Evolutionary conservation across 2,113 vertebrate genomes (phyloP), one percentile per base, ranked within the genome.

Genomic region (Aepyceros melampus): DNA sequence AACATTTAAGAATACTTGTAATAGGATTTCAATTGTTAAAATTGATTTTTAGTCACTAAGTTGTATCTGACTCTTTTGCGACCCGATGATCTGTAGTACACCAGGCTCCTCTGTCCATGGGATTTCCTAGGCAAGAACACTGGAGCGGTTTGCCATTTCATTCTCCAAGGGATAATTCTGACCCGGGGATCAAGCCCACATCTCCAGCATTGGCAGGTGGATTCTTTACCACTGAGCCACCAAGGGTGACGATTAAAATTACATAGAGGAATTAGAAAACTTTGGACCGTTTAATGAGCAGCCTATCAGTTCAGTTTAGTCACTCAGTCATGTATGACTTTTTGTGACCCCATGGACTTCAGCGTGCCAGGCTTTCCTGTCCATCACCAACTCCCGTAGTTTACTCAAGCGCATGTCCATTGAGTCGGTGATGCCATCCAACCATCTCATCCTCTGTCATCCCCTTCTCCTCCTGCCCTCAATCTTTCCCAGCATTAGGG

Each of bases 261-360:
- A n/a, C 8, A 86, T 9, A 81, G 5, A 93, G 51, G 89, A 89
- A 79, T 89, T 84, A 43, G 23, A 97, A 87, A 94, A 92, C 27
- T 93, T 78, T 25, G 19, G 45, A 12, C 25, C 64, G 19, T 74
- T 85, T 91, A 85, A 76, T 85, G 8, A 74, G 49, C 25, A 36
- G n/a, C 40, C 19, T 21, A 12, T 23, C 9, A 5, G 19, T 36
- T 71, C n/a, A 36, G 64, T 36, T 71, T 36, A 71, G 64, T 71
- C 2, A 2, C 64, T 71, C 33, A 19, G n/a, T 23, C 2, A 0
- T 36, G 9, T 71, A 19, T 0, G 1, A 71, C 7, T 71, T 17
- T 71, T 71, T 71, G n/a, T 12, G n/a, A 36, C 19, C n/a, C 64
- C n/a, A 71, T 36, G 19, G 17, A 36, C 19, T 36, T 11, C n/a